Evolutionary conservation across 2,797 vertebrate genomes (phyloP).

Genomic region (Alfaro cultratus): DNA sequence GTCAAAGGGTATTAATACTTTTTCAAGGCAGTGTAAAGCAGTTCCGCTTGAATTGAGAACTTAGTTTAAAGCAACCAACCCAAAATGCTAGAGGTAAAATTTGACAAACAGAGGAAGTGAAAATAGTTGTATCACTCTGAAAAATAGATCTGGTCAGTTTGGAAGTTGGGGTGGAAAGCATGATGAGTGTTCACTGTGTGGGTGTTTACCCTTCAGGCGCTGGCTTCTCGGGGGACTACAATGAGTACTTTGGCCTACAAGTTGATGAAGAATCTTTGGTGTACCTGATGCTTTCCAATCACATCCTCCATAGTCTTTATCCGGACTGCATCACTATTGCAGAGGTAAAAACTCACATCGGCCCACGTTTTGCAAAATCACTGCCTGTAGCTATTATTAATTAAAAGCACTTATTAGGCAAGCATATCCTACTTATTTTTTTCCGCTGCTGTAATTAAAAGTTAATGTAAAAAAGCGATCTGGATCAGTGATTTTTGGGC

Average conservation of each 20-base stretch:
- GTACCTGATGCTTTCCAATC: constrained; percentile 95
- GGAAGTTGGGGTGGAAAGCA: constrained; percentile 54
- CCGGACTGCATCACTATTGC: constrained; percentile 94
- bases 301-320: constrained; percentile 89
- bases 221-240: constrained; percentile 92
- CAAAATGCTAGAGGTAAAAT: constrained; percentile 3
- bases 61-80: background rate
- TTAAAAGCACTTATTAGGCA: constrained; percentile 68
- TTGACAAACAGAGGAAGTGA: constrained; percentile 14
- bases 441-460: constrained; percentile 67
- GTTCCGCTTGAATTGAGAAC: background rate
- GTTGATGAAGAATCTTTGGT: constrained; percentile 95
- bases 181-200: constrained; percentile 47
- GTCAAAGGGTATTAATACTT: background rate
- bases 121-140: background rate
- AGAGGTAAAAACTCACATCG: constrained; percentile 83
- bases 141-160: constrained; percentile 13
- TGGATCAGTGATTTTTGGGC: constrained; percentile 46
- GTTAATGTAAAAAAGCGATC: constrained; percentile 42
- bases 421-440: constrained; percentile 53
- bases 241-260: constrained; percentile 97
- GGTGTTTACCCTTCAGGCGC: constrained; percentile 79
- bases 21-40: background rate
- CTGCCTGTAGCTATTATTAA: constrained; percentile 71
- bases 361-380: constrained; percentile 52